Evolutionary conservation across 2,888 invertebrate species (phyloP).

Genomic region (Ephialtes manifestator): DNA sequence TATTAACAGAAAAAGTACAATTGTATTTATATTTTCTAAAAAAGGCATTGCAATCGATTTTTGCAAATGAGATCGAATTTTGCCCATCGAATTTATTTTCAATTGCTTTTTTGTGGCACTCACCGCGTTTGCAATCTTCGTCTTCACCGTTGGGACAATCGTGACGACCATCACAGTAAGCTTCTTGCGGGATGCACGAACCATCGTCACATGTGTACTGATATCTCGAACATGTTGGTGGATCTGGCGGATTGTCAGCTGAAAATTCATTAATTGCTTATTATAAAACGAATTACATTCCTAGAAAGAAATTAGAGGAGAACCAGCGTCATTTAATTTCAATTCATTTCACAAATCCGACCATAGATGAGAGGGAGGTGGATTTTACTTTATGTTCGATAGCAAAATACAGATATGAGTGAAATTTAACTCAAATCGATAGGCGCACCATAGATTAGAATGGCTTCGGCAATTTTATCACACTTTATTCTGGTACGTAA

Average conservation of each 20-base stretch:
- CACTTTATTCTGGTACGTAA: too few relatives aligned
- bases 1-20: neutral
- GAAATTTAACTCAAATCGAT: too few relatives aligned
- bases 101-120: conserved; percentile 53
- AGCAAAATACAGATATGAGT: too few relatives aligned
- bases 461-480: too few relatives aligned
- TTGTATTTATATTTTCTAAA: neutral
- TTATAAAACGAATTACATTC: conserved; percentile 43
- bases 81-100: neutral
- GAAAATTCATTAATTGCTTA: conserved; percentile 59
- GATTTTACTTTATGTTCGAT: too few relatives aligned
- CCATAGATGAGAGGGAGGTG: too few relatives aligned
- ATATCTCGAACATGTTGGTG: conserved; percentile 81
- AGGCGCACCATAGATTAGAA: too few relatives aligned
- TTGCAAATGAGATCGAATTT: neutral
- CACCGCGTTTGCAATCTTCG: conserved; percentile 87
- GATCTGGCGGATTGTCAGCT: conserved; percentile 79
- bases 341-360: too few relatives aligned
- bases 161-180: conserved; percentile 87
- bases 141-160: conserved; percentile 89
- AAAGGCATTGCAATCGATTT: neutral
- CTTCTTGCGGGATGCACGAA: conserved; percentile 86
- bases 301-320: conserved; percentile 29
- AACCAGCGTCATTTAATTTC: too few relatives aligned
- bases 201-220: conserved; percentile 88